Evolutionary conservation across 2,797 vertebrate species (phyloP).

Genomic region (Helostoma temminkii): DNA sequence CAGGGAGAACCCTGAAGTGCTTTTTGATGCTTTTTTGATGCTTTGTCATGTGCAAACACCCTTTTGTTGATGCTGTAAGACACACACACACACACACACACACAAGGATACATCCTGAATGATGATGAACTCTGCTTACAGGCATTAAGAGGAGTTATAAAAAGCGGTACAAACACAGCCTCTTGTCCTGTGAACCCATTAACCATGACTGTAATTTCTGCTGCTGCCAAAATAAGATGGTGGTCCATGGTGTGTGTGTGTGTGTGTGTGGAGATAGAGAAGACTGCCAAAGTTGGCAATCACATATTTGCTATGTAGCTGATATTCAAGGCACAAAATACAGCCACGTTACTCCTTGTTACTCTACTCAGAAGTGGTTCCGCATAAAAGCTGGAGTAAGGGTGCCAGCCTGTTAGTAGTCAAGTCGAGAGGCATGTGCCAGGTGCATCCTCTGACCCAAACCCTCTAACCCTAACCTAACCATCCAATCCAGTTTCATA

Average conservation of each 20-base stretch:
- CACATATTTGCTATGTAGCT: constrained; percentile 35
- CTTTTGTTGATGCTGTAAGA: constrained; percentile 5
- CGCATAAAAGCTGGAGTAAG: too few species aligned
- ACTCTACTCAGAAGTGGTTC: too few species aligned
- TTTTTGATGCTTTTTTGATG: constrained; percentile 30
- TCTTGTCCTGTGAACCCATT: constrained; percentile 34
- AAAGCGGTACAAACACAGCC: constrained; percentile 35
- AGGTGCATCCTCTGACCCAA: too few species aligned
- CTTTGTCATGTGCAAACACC: constrained; percentile 37
- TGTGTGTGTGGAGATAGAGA: not conserved
- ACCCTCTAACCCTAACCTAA: too few species aligned
- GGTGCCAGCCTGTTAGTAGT: too few species aligned
- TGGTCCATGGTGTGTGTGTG: not conserved
- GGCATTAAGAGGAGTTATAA: constrained; percentile 45
- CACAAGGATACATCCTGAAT: constrained; percentile 5
- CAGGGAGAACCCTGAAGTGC: constrained; percentile 11
- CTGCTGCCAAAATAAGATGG: constrained; percentile 15
- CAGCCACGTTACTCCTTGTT: constrained; percentile 3
- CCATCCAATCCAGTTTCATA: too few species aligned
- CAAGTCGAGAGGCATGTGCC: not conserved
- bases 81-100: constrained; percentile 18
- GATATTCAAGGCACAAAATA: constrained; percentile 16
- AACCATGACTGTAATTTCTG: constrained; percentile 33
- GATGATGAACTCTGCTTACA: constrained; percentile 32
- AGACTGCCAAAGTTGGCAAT: constrained; percentile 5